Base-by-base conservation (phyloP, 2,888 invertebrate genomes). In the Globia sparganii region DNA sequence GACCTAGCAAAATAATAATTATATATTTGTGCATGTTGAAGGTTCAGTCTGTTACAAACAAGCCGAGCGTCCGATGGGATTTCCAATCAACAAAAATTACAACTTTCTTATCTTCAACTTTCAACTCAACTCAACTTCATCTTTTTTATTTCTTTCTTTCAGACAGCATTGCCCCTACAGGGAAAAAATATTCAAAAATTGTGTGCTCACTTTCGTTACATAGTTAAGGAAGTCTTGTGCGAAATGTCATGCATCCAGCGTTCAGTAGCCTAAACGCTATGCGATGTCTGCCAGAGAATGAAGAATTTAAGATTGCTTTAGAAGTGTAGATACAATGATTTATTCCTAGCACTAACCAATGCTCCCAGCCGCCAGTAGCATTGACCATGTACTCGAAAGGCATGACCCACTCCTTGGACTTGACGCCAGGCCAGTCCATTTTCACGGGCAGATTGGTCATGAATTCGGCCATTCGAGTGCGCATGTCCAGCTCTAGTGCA, bases 321-420 rank as follows among this genome's bases (percentile, higher is more conserved):
- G 4, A 25, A 15, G 9, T n/a, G 28, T 66, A 21, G 28, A 18
- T 72, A 56, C 15, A 28, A 49, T 49, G 9, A 46, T 49, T 59
- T 46, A 56, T 13, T 9, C 34, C 37, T 73, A 53, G 21, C 15
- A 86, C 91, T 87, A 53, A 96, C 99, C 99, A 99, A 93, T 99
- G 99, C 80, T 98, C 97, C 99, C 99, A 99, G 34, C 97, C 94
- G 0, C 99, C 99, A 56, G 94, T 93, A 1, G 97, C 97, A 72
- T 97, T 97, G 4, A 99, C 98, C 89, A 98, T 97, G 89, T 97
- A 99, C 87, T 99, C 99, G 93, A 99, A 99, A 46, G 99, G 98
- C 71, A 98, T 98, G 90, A 98, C 97, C 90, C 97, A 97, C 74
- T 97, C 97, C 89, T 97, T 95, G 8, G 97, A 96, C 88, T 97